Evolutionary conservation across 2,113 vertebrate genomes (phyloP), one percentile per base, ranked within the genome.

Genomic region (Aegithalos caudatus): DNA sequence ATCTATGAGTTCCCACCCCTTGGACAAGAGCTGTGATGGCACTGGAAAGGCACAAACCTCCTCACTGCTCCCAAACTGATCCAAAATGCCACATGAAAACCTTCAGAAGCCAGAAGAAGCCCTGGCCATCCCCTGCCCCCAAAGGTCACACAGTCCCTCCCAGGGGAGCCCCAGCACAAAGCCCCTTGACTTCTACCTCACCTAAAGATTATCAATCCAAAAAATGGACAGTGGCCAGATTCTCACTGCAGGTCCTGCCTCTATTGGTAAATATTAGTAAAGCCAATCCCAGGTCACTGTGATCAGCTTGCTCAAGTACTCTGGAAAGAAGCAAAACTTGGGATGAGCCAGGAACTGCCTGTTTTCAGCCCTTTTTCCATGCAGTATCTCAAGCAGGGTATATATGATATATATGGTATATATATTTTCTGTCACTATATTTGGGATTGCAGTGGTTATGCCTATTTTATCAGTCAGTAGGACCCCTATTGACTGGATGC

Each of bases 401-500:
- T 50, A 40, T 19, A 45, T 27, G 18, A 48, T 62, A 28, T 44
- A 77, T 76, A 69, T 76, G 54, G 87, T 11, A 24, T 29, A 28
- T 74, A 15, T 23, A 11, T 54, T 70, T 67, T 85, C 60, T 92
- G 62, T 25, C 50, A 0, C 66, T 96, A 81, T 88, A 91, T 94
- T 84, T 56, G 80, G 95, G 91, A 45, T 71, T 83, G 83, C 50
- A 84, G 93, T 81, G 54, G 78, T 83, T 72, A 88, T 70, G 92
- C 73, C 70, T 90, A 61, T 95, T 95, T 82, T 74, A 86, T 81
- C 83, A 62, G 56, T 58, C 83, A 56, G 22, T 31, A 71, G 66
- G 89, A 81, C 76, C 86, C 74, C 27, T 95, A 48, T 78, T 91
- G 65, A 92, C 80, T 93, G 51, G 76, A 85, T 94, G 67, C 56